Conservation (phyloP, 2,797 vertebrate species). For the Garrulus glandarius region DNA sequence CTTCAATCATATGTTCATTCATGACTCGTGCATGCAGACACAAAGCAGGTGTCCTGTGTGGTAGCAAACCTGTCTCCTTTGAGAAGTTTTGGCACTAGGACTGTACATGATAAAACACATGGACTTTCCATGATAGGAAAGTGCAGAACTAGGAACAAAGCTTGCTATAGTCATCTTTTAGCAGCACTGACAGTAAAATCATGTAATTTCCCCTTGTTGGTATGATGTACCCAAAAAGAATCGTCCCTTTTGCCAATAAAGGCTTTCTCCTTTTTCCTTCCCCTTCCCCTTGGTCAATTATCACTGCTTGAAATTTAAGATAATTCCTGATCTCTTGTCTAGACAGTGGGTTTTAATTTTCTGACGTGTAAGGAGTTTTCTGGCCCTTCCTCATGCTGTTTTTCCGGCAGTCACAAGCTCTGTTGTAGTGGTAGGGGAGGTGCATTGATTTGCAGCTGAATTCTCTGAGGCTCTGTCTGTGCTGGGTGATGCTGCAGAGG, state of each 20-base stretch:
- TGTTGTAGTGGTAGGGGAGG: not conserved
- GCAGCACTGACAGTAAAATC: not conserved
- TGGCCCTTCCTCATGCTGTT: not conserved
- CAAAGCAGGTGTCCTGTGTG: not conserved
- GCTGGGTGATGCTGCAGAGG: not conserved
- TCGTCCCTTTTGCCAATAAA: not conserved
- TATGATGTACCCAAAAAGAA: not conserved
- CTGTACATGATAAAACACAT: not conserved
- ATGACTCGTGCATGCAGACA: not conserved
- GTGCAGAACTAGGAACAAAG: not conserved
- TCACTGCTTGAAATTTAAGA: conserved; percentile 1
- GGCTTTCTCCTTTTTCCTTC: not conserved
- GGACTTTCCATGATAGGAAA: not conserved
- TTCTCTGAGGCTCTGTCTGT: not conserved
- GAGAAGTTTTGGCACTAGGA: not conserved
- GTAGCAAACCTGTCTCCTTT: not conserved
- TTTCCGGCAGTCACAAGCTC: not conserved
- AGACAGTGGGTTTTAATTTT: conserved; percentile 29
- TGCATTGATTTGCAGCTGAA: not conserved
- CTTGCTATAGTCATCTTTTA: not conserved
- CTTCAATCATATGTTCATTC: not conserved
- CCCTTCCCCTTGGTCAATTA: not conserved
- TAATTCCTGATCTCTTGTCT: conserved; percentile 30
- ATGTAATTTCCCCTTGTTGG: not conserved
- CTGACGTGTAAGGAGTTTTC: not conserved